These are phyloP conservation scores for Sepiola atlantica DNA, from an alignment of 2,888 invertebrate genomes.

Conservation along the genomic window DNA sequence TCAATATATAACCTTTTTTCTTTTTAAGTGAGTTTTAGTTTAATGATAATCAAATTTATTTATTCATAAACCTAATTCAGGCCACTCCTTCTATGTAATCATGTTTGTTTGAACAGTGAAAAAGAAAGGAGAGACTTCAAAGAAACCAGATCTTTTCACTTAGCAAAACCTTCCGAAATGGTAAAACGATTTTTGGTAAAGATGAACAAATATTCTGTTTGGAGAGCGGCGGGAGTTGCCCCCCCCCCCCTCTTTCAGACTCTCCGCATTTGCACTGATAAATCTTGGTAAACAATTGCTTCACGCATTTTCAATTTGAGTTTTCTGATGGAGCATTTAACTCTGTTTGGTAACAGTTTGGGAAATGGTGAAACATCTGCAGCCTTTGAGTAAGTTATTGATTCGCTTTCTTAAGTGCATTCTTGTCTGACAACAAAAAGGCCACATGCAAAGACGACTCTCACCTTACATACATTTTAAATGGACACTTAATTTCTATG, in stretches of 20 bases:
- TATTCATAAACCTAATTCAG: background rate
- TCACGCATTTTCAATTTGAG: background rate
- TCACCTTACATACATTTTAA: background rate
- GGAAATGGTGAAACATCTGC: background rate
- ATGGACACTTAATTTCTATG: background rate
- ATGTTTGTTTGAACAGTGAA: background rate
- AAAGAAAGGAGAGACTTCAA: background rate
- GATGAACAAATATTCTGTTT: background rate
- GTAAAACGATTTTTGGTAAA: background rate
- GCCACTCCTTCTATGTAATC: background rate
- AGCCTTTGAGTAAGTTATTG: background rate
- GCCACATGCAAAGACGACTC: background rate
- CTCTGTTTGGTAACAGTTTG: background rate
- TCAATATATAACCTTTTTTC: no score
- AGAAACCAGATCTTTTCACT: background rate
- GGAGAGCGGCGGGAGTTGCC: background rate
- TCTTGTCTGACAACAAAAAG: background rate
- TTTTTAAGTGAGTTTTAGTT: no score
- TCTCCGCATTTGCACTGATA: background rate
- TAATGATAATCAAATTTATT: no score
- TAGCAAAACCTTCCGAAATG: background rate
- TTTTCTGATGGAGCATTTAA: background rate
- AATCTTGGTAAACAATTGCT: conserved; percentile 23
- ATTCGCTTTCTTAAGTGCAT: background rate
- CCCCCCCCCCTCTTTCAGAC: no score